These are phyloP conservation scores for Merodon equestris DNA, from an alignment of 2,888 invertebrate genomes.

Conservation along the genomic window DNA sequence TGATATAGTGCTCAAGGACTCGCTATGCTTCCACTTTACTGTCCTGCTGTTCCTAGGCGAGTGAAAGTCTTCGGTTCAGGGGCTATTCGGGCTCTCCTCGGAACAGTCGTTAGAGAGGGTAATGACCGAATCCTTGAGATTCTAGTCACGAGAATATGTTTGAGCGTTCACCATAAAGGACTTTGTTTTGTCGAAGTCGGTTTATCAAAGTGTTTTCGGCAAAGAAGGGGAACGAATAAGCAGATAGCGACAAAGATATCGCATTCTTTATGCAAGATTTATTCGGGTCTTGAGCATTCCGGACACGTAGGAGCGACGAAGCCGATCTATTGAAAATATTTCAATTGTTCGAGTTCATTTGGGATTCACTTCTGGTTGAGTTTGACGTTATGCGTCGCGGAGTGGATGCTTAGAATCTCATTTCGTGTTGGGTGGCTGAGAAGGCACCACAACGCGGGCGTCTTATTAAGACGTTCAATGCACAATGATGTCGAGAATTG, in stretches of 20 bases:
- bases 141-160: constrained; percentile 49
- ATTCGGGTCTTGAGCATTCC: constrained; percentile 30
- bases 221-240: constrained; percentile 6
- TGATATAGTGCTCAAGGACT: constrained; percentile 23
- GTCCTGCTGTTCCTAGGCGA: too few species aligned
- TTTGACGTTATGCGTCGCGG: too few species aligned
- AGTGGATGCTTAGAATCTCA: too few species aligned
- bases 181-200: constrained; percentile 25
- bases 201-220: constrained; percentile 20
- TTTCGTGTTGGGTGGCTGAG: too few species aligned
- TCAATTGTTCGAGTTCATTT: constrained; percentile 38
- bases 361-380: too few species aligned
- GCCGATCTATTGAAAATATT: constrained; percentile 40
- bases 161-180: constrained; percentile 16
- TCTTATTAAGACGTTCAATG: too few species aligned
- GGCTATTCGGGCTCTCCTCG: background rate
- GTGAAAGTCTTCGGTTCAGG: background rate
- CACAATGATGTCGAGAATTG: too few species aligned
- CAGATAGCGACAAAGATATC: constrained; percentile 47
- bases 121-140: constrained; percentile 13
- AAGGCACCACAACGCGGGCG: too few species aligned
- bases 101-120: constrained; percentile 4
- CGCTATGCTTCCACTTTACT: too few species aligned
- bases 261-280: constrained; percentile 48
- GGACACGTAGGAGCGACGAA: constrained; percentile 36